A percentile compares a stretch with the other conserved stretches of the same genome.
These are phyloP conservation scores for Cerceris ruficornis DNA, from an alignment of 2,888 invertebrate genomes.

Conservation along the genomic window DNA sequence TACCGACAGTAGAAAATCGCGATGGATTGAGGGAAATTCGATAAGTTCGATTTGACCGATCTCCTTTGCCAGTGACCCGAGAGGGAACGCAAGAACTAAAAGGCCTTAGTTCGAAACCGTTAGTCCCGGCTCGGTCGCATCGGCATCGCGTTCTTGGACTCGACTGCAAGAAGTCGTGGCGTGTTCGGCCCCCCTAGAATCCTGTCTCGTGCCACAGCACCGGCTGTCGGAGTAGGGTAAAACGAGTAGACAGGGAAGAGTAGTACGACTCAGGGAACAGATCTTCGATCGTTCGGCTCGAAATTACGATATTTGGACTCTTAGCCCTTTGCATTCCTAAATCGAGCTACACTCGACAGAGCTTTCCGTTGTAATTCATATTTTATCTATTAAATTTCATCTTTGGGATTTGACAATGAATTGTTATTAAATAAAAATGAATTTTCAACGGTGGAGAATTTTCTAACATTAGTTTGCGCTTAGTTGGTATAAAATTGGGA, in stretches of 20 bases:
- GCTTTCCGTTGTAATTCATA: too few relatives aligned
- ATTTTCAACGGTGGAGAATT: too few relatives aligned
- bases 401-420: too few relatives aligned
- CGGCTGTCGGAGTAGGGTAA: slow-evolving; percentile 48
- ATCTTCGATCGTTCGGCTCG: slow-evolving; percentile 27
- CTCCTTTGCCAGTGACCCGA: not conserved
- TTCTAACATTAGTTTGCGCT: too few relatives aligned
- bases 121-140: slow-evolving; percentile 50
- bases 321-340: too few relatives aligned
- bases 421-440: too few relatives aligned
- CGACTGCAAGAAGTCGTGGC: slow-evolving; percentile 62
- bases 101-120: slow-evolving; percentile 47
- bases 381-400: too few relatives aligned
- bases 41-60: not conserved
- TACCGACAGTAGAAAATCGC: slow-evolving; percentile 2
- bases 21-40: not conserved
- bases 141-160: slow-evolving; percentile 62
- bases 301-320: slow-evolving; percentile 1
- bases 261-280: slow-evolving; percentile 2
- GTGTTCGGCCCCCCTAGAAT: slow-evolving; percentile 60
- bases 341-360: too few relatives aligned
- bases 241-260: slow-evolving; percentile 26
- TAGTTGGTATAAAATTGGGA: too few relatives aligned
- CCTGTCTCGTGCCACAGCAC: slow-evolving; percentile 38
- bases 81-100: not conserved